Evolutionary conservation across 2,113 vertebrate species (phyloP), one percentile per base, ranked within the genome.

Genomic region (Crotalus horridus): DNA sequence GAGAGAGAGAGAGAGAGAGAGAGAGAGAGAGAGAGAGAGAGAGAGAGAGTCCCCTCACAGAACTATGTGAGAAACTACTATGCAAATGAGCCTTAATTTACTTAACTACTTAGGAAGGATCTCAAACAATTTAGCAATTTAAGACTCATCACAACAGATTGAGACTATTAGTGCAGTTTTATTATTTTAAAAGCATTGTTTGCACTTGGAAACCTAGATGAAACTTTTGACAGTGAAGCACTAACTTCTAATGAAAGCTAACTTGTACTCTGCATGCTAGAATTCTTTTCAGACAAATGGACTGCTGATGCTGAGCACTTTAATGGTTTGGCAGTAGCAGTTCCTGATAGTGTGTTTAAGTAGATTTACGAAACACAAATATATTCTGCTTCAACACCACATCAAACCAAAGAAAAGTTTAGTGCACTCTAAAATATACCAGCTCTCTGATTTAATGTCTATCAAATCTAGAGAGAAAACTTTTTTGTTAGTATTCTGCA

Each of bases 391-490:
- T 93, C 4, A 81, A 48, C 26, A 48, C 0, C 0, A n/a, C 88
- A 87, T 90, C 85, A 54, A 46, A 11, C 0, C 10, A 58, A 53
- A 0, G 0, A 0, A 0, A 74, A 87, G 59, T 88, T 51, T 8
- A 0, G 0, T 0, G 8, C 15, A 91, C 0, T 0, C 93, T 0
- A 59, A n/a, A n/a, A 0, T 0, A 5, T 11, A 93, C 0, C 0
- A 91, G 0, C 55, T 85, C 13, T 0, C 33, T 1, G 74, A 92
- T 55, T 10, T 92, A n/a, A 3, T 56, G 0, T 64, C 53, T 93
- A 33, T 43, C 10, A 24, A 61, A 59, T 15, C 0, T 23, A 92
- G 61, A 33, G 24, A 12, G 93, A 87, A 58, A 88, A 51, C 3
- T 24, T 24, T 90, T 74, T 0, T 0, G 46, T 81, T 2, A 0